A percentile compares a stretch with the other conserved stretches of the same genome.
Evolutionary conservation across 2,797 vertebrate genomes (phyloP).

Genomic region (Pterois miles): DNA sequence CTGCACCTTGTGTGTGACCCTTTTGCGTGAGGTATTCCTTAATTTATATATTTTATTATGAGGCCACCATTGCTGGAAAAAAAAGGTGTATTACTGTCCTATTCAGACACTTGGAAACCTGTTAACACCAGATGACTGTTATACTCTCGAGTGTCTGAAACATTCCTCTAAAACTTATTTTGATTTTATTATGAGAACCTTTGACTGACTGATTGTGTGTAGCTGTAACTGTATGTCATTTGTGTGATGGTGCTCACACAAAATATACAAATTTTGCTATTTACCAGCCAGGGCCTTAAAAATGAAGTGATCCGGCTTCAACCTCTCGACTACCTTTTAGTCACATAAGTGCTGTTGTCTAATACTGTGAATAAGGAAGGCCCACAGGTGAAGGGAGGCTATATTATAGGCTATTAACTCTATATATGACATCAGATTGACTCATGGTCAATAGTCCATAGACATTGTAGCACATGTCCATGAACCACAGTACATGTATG

Average conservation of each 20-base stretch:
- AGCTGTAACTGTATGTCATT: constrained; percentile 18
- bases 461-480: neutral
- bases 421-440: neutral
- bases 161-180: constrained; percentile 29
- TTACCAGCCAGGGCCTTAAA: constrained; percentile 66
- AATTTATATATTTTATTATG: neutral
- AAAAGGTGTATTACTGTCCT: neutral
- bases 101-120: constrained; percentile 35
- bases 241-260: constrained; percentile 37
- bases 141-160: constrained; percentile 41
- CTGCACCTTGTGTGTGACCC: neutral
- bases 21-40: neutral
- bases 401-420: constrained; percentile 8
- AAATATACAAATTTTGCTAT: constrained; percentile 31
- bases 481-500: constrained; percentile 9
- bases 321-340: constrained; percentile 34
- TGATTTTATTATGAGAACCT: neutral
- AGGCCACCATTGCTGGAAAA: neutral
- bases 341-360: constrained; percentile 58
- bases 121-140: constrained; percentile 63
- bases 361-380: constrained; percentile 55
- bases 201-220: neutral
- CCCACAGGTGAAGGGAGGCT: constrained; percentile 9
- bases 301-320: constrained; percentile 53
- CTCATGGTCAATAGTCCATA: neutral